Conservation (phyloP, 2,797 vertebrate genomes). For the Malurus splendens region DNA sequence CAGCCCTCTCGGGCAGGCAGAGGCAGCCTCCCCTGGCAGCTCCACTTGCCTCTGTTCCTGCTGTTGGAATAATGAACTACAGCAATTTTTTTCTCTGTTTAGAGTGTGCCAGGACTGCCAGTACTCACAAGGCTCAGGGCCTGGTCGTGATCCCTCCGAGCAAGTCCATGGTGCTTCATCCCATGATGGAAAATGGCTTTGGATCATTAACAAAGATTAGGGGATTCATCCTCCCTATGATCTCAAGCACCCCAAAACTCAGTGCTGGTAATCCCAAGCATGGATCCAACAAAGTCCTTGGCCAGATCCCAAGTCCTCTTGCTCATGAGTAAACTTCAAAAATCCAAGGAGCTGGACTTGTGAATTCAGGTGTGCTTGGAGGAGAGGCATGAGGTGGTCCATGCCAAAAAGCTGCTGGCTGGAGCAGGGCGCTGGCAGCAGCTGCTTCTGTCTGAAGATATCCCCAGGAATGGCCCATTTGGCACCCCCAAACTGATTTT, state of each 20-base stretch:
- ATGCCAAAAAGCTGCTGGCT: not conserved
- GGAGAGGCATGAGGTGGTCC: not conserved
- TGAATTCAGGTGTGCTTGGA: not conserved
- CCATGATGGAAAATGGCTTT: accelerated
- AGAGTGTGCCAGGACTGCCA: not conserved
- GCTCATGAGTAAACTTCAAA: not conserved
- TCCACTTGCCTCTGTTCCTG: not conserved
- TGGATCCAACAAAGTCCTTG: not conserved
- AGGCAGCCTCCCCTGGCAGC: not conserved
- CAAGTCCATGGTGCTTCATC: not conserved
- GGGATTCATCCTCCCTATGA: not conserved
- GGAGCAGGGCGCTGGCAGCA: not conserved
- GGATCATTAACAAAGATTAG: not conserved
- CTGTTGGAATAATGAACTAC: not conserved
- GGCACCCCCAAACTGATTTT: not conserved
- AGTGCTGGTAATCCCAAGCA: not conserved
- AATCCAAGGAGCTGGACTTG: not conserved
- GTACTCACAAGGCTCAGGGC: accelerated
- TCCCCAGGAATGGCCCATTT: not conserved
- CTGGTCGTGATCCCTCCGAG: accelerated
- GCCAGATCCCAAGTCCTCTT: not conserved
- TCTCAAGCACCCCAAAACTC: not conserved
- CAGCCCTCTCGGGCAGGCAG: not conserved
- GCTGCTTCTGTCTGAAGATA: not conserved
- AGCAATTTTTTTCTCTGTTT: not conserved